Evolutionary conservation across 2,888 invertebrate genomes (phyloP).

Genomic region (Temnothorax unifasciatus): DNA sequence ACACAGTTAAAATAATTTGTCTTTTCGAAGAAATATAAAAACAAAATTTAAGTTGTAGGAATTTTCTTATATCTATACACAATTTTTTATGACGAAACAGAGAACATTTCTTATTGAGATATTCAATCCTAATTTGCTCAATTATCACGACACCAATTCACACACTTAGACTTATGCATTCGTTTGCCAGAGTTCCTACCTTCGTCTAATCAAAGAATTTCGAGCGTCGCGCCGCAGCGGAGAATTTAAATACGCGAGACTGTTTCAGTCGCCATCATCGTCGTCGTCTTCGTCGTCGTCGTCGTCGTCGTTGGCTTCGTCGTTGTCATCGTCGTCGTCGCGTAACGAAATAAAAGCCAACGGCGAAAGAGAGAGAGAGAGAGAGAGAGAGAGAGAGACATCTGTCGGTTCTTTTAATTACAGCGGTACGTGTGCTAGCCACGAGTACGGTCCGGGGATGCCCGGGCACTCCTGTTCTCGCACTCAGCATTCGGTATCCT

Average conservation of each 20-base stretch:
- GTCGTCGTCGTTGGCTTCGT: constrained; percentile 55
- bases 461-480: constrained; percentile 67
- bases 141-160: not conserved
- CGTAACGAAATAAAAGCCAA: constrained; percentile 85
- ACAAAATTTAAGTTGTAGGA: not conserved
- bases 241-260: constrained; percentile 85
- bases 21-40: not conserved
- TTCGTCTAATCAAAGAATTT: constrained; percentile 85
- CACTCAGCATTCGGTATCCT: constrained; percentile 71
- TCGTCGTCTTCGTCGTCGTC: constrained; percentile 54
- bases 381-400: constrained; percentile 74
- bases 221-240: constrained; percentile 69
- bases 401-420: constrained; percentile 86
- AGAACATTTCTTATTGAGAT: not conserved
- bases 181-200: constrained; percentile 28
- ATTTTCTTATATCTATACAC: not conserved
- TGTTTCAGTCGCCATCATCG: constrained; percentile 67
- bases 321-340: constrained; percentile 68
- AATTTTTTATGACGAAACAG: not conserved
- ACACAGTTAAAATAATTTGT: not conserved
- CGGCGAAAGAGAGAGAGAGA: constrained; percentile 77
- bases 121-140: not conserved
- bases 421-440: constrained; percentile 82
- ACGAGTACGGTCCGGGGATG: constrained; percentile 60
- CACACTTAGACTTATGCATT: not conserved